Evolutionary conservation across 2,888 invertebrate species (phyloP), one percentile per base, ranked within the genome.

Genomic region (Unio pictorum): DNA sequence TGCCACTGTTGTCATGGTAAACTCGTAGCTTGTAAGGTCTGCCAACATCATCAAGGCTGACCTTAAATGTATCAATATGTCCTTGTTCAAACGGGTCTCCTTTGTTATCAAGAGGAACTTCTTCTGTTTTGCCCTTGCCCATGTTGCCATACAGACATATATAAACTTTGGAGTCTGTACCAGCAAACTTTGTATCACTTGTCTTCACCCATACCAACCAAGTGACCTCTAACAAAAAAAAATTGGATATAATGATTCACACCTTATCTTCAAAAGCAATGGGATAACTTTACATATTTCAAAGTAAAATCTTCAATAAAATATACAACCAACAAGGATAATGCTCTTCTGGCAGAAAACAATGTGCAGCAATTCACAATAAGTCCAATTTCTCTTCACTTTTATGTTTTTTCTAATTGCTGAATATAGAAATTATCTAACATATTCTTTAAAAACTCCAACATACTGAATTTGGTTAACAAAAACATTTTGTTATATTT

Each of bases 81-180:
- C 89, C 90, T 30, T 80, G 71, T 78, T 90, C 90, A 74, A 90
- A 90, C 64, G 81, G 84, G 74, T 90, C 86, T 11, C 86, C 85
- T 71, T 89, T 88, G 78, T 88, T 88, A 66, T 83, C 80, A 20
- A 90, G 78, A 28, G 67, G 61, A 30, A 89, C 81, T 61, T 89
- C 89, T 63, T 90, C 89, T 11, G 89, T 84, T 75, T 90, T 90
- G 0, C 87, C 86, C 55, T 87, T 87, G 1, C 87, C 86, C 55
- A 87, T 87, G 59, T 87, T 86, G 23, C 90, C 90, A 74, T 90
- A 90, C 7, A 88, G 78, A 62, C 86, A 85, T 17, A 90, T 71
- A 69, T 73, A 76, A 1, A 90, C 90, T 73, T 88, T 87, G 65
- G 90, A 87, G 70, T 90, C 88, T 0, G 90, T 90, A 26, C 90